Conservation (phyloP, 1,140 invertebrate genomes). For the Drosophila pandora region DNA sequence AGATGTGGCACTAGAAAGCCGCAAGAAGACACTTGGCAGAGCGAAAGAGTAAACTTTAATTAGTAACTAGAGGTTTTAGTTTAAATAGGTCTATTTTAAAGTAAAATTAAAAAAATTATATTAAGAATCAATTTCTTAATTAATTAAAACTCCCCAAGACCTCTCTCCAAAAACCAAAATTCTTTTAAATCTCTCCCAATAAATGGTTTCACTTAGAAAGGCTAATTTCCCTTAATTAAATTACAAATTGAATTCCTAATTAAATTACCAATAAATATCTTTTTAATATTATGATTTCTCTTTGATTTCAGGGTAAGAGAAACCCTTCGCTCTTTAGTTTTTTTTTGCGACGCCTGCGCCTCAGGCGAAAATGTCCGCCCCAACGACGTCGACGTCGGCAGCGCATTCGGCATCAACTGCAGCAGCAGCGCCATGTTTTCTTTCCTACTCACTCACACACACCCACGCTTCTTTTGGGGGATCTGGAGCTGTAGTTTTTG, state of each 20-base stretch:
- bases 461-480: background rate
- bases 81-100: background rate
- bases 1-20: conserved; percentile 47
- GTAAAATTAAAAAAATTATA: too few relatives aligned
- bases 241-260: conserved; percentile 58
- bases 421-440: conserved; percentile 33
- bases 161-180: background rate
- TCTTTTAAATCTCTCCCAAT: background rate
- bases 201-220: background rate
- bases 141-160: too few relatives aligned
- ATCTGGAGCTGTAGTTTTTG: conserved; percentile 11
- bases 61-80: conserved; percentile 14
- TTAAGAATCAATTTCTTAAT: too few relatives aligned
- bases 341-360: conserved; percentile 35
- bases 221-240: conserved; percentile 40
- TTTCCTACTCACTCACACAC: background rate
- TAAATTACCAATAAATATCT: conserved; percentile 53
- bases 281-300: conserved; percentile 20
- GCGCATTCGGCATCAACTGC: conserved; percentile 1
- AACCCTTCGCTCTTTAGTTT: background rate
- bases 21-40: conserved; percentile 12
- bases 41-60: conserved; percentile 26
- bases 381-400: conserved; percentile 20
- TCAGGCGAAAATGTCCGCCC: conserved; percentile 27
- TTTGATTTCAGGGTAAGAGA: conserved; percentile 22